A percentile compares a stretch with the other conserved stretches of the same genome.
Evolutionary conservation across 2,888 invertebrate species (phyloP).

Genomic region (Acanthoscelides obtectus): DNA sequence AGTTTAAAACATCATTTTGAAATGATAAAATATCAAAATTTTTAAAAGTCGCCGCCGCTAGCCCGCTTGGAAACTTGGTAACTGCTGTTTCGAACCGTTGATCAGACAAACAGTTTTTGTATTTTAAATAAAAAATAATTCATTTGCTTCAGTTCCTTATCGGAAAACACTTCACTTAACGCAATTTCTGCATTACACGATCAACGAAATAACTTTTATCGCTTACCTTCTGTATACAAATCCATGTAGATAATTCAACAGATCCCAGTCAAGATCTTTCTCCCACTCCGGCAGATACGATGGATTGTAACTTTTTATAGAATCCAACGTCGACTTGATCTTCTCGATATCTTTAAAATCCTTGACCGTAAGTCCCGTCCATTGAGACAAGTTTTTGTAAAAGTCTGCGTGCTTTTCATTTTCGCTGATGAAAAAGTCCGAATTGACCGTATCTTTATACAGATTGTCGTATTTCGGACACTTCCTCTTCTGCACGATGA

Average conservation of each 20-base stretch:
- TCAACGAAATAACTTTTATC: too few species aligned
- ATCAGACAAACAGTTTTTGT: too few species aligned
- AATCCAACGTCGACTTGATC: conserved; percentile 50
- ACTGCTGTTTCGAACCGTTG: too few species aligned
- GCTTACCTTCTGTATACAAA: conserved; percentile 53
- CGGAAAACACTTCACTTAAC: too few species aligned
- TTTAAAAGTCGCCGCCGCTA: too few species aligned
- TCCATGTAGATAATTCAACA: conserved; percentile 55
- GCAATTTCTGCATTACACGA: too few species aligned
- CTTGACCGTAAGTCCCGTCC: conserved; percentile 50
- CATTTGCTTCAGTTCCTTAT: too few species aligned
- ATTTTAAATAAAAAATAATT: too few species aligned
- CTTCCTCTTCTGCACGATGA: conserved; percentile 16
- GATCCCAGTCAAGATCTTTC: background rate
- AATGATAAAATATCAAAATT: too few species aligned
- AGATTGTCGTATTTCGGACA: conserved; percentile 65
- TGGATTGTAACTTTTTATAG: conserved; percentile 57
- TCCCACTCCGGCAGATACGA: conserved; percentile 44
- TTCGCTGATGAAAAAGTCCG: conserved; percentile 40
- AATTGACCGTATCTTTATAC: conserved; percentile 46
- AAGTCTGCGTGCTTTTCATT: conserved; percentile 55
- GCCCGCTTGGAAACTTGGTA: too few species aligned
- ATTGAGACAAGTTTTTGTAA: conserved; percentile 58
- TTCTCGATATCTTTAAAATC: conserved; percentile 3
- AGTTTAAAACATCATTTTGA: too few species aligned